Evolutionary conservation across 2,888 invertebrate species (phyloP), one percentile per base, ranked within the genome.

Genomic region (Dicroscelio sp.): DNA sequence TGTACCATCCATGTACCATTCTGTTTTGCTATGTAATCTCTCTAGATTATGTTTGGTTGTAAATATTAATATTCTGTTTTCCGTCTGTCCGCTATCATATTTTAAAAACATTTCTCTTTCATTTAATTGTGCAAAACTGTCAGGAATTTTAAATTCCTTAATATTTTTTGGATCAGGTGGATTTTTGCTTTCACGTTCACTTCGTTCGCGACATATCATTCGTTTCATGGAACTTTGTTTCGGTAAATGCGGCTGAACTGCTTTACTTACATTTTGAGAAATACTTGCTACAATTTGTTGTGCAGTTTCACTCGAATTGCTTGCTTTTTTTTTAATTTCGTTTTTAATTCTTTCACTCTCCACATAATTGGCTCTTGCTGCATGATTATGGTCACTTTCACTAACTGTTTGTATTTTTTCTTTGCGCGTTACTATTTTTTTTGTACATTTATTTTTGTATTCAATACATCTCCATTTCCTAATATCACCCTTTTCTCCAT

Each of bases 1-100:
- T 33, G 48, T 48, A 12, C 71, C 71, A 25, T 71, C 43, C 48
- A 14, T 27, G 23, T 27, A 67, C 71, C 71, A 71, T 4, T 71
- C 20, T n/a, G 25, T 55, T 14, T 55, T 20, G 20, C 55, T 55
- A 8, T 38, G 6, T 67, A 67, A 23, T 67, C 23, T 35, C 4
- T 31, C 63, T 38, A 67, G 23, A 67, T 67, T 35, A 1, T 23
- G 38, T 1, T 38, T 67, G 2, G 67, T 23, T 38, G 67, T 67
- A 67, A 67, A 38, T 67, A 67, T 67, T 8, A 67, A 23, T 14
- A 67, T 67, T 67, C 67, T 67, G 4, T 35, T 23, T 35, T n/a
- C 23, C 35, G 35, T 35, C 38, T 67, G 8, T n/a, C 67, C 67
- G 20, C 67, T 67, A 67, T 67, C 67, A 20, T 67, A 67, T 23